Conservation (phyloP, 2,888 invertebrate species). For the Strigamia crassipes region DNA sequence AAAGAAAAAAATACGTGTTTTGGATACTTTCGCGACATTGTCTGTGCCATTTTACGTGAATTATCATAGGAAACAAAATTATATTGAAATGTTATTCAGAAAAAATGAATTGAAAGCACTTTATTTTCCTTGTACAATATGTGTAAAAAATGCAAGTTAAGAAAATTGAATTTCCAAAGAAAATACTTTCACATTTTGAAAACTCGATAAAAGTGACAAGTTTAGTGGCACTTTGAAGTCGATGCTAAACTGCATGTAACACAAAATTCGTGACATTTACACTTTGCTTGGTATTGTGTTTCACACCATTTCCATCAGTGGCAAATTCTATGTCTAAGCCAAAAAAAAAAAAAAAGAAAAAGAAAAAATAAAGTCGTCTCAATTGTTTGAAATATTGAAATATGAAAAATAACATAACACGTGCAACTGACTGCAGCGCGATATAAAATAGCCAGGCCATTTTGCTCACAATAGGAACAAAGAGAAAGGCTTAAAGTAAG, state of each 20-base stretch:
- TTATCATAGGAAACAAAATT: neutral
- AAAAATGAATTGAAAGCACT: neutral
- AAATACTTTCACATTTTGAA: constrained; percentile 24
- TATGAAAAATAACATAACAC: neutral
- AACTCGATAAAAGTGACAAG: constrained; percentile 30
- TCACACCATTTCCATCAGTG: constrained; percentile 15
- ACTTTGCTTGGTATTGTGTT: neutral
- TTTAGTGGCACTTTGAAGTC: constrained; percentile 30
- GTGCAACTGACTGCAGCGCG: neutral
- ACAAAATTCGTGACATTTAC: constrained; percentile 24
- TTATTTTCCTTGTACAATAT: neutral
- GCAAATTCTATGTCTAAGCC: neutral
- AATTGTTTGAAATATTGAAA: constrained; percentile 1
- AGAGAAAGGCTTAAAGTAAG: constrained; percentile 13
- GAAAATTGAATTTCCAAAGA: constrained; percentile 26
- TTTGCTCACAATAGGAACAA: neutral
- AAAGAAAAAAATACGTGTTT: neutral
- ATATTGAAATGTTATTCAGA: neutral
- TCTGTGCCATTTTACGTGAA: neutral
- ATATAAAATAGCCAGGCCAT: neutral
- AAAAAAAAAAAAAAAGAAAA: neutral
- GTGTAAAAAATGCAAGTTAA: neutral
- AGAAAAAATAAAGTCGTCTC: neutral
- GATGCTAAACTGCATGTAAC: constrained; percentile 13
- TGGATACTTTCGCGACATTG: neutral